phyloP scores from a whole-genome alignment of 2,113 vertebrate species.

The Ranitomeya variabilis region DNA sequence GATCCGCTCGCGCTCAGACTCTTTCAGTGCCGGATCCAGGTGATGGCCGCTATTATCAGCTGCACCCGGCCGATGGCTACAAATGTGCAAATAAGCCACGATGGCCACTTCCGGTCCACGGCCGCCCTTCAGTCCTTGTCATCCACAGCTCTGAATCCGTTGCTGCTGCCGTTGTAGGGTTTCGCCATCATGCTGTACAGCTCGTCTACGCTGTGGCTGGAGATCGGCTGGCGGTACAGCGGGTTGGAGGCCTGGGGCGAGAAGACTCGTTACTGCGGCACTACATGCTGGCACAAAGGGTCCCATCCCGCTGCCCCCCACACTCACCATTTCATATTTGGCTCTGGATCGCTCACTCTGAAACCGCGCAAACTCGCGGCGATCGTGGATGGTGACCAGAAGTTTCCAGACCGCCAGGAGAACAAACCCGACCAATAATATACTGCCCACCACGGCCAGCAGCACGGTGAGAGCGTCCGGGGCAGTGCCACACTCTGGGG shows the following conservation, averaged over 20 bases:
- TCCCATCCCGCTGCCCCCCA: accelerated
- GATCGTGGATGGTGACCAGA: slow-evolving; percentile 91
- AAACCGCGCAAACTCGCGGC: slow-evolving; percentile 89
- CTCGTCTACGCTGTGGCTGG: slow-evolving; percentile 82
- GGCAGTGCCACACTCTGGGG: slow-evolving; percentile 81
- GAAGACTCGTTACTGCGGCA: neutral
- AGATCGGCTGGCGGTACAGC: slow-evolving; percentile 90
- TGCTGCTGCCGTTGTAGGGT: slow-evolving; percentile 87
- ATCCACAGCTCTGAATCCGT: slow-evolving; percentile 72
- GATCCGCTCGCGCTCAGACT: neutral
- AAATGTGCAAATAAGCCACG: slow-evolving; percentile 42
- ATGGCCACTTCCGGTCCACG: neutral
- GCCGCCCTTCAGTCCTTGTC: slow-evolving; percentile 43
- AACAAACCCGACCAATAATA: slow-evolving; percentile 84
- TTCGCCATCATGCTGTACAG: slow-evolving; percentile 86
- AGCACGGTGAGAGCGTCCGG: slow-evolving; percentile 83
- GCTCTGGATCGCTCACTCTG: slow-evolving; percentile 90
- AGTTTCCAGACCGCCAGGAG: slow-evolving; percentile 91
- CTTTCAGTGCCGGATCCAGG: neutral
- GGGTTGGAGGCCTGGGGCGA: slow-evolving; percentile 89
- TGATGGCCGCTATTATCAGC: neutral
- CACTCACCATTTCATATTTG: slow-evolving; percentile 91
- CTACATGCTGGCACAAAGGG: neutral
- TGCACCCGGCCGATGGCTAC: neutral
- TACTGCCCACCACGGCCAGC: slow-evolving; percentile 86